These are phyloP conservation scores for Hydractinia echinata DNA, from an alignment of 30 jellyfish, hydroid and myxozoan species.

Conservation along the genomic window DNA sequence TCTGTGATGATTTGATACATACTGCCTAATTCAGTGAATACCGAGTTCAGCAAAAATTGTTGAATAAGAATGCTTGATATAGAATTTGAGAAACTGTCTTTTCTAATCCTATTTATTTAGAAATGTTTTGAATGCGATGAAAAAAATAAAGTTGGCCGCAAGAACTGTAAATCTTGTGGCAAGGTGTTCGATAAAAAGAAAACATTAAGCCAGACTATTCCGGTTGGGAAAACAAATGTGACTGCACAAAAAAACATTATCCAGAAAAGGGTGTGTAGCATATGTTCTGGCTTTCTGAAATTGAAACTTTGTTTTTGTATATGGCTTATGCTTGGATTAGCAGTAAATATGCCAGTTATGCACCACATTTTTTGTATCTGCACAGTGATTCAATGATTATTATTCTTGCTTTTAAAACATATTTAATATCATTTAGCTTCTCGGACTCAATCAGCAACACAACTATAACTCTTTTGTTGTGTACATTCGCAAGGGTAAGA, in stretches of 20 bases:
- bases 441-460: constrained; percentile 1
- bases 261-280: neutral
- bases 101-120: neutral
- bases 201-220: neutral
- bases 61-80: neutral
- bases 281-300: too few species aligned
- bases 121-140: neutral
- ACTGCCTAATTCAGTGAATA: too few species aligned
- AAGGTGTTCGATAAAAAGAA: neutral
- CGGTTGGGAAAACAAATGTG: neutral
- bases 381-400: too few species aligned
- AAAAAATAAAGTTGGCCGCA: neutral
- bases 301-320: too few species aligned
- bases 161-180: constrained; percentile 2
- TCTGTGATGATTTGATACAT: too few species aligned
- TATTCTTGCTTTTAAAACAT: neutral
- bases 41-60: too few species aligned
- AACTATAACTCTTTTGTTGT: neutral
- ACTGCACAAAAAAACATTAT: constrained; percentile 1
- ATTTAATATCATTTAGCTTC: neutral
- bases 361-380: too few species aligned
- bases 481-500: neutral
- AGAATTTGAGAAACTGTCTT: neutral
- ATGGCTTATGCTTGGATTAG: too few species aligned
- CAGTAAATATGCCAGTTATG: too few species aligned